These are phyloP conservation scores for Delphinapterus leucas DNA, from an alignment of 2,113 vertebrate species.

Conservation along the genomic window DNA sequence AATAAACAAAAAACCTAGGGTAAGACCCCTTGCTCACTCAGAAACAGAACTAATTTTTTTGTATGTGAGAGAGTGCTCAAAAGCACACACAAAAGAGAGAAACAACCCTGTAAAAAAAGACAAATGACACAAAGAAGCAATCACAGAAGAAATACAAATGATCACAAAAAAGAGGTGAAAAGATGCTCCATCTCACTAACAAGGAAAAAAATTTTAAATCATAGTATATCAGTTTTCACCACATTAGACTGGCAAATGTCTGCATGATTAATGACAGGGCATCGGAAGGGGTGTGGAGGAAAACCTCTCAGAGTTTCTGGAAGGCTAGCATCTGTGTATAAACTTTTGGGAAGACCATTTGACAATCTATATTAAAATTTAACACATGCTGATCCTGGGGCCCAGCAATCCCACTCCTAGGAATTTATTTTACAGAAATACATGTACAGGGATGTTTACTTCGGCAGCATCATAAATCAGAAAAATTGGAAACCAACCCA, in stretches of 20 bases:
- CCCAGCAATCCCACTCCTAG: constrained; percentile 18
- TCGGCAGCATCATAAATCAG: neutral
- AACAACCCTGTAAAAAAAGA: constrained; percentile 6
- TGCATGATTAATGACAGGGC: neutral
- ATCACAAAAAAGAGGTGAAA: neutral
- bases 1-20: neutral
- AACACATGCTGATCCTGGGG: neutral
- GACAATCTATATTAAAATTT: neutral
- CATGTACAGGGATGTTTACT: neutral
- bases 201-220: neutral
- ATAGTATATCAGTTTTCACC: neutral
- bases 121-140: constrained; percentile 37
- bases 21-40: neutral
- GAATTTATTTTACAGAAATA: constrained; percentile 37
- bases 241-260: neutral
- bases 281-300: neutral
- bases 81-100: neutral
- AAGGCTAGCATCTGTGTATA: neutral
- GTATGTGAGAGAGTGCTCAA: constrained; percentile 36
- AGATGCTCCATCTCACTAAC: neutral
- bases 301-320: neutral
- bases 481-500: constrained; percentile 27
- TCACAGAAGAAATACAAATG: neutral
- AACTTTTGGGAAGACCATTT: neutral
- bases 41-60: constrained; percentile 14